Conservation (phyloP, 30 jellyfish, hydroid and myxozoan genomes). For the Sanderia malayensis region DNA sequence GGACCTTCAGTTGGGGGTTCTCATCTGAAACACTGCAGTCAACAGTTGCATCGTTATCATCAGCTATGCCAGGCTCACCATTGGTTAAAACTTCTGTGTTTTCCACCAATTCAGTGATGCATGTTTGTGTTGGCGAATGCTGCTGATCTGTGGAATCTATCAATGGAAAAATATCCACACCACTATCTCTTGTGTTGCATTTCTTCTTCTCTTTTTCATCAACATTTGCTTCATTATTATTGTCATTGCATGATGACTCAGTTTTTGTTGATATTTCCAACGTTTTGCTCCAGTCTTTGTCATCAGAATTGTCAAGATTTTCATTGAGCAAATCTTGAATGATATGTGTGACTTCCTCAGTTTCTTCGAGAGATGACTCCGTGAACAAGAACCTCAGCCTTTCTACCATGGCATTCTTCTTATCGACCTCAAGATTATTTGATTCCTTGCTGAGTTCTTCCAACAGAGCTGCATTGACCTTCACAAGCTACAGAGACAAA, state of each 20-base stretch:
- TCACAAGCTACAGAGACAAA: constrained; percentile 26
- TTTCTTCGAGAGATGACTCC: constrained; percentile 15
- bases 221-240: neutral
- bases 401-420: constrained; percentile 10
- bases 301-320: neutral
- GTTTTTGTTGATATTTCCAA: neutral
- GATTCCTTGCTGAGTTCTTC: constrained; percentile 31
- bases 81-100: neutral
- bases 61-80: too few species aligned
- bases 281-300: neutral
- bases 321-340: constrained; percentile 37
- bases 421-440: neutral
- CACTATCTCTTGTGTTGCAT: constrained; percentile 42
- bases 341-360: constrained; percentile 1
- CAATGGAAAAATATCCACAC: constrained; percentile 40
- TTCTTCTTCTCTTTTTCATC: neutral
- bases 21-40: constrained; percentile 3
- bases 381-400: constrained; percentile 36
- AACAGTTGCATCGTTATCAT: neutral
- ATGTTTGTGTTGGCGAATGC: neutral
- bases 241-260: neutral
- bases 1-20: constrained; percentile 2
- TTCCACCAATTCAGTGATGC: neutral
- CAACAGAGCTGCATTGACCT: constrained; percentile 52
- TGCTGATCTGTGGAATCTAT: constrained; percentile 22